These are phyloP conservation scores for Gymnocephalus cernua DNA, from an alignment of 2,113 vertebrate genomes.

Conservation along the genomic window DNA sequence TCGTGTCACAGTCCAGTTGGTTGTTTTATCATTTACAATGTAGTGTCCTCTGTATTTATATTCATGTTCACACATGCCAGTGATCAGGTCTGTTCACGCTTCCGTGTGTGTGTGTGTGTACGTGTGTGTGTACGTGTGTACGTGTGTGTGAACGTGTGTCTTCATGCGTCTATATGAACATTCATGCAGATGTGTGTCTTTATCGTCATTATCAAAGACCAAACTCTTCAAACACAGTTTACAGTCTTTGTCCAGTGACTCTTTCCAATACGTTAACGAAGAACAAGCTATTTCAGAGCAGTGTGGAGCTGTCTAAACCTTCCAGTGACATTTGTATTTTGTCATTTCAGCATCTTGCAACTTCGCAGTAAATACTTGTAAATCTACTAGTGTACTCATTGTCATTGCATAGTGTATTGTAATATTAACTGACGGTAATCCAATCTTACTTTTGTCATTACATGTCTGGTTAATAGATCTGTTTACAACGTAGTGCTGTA, in stretches of 20 bases:
- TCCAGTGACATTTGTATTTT: conserved; percentile 46
- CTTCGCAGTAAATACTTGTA: conserved; percentile 52
- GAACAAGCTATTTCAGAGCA: conserved; percentile 44
- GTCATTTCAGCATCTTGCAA: conserved; percentile 53
- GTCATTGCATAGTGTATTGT: conserved; percentile 60
- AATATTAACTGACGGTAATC: conserved; percentile 54
- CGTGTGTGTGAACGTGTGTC: too few species aligned
- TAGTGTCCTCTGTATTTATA: conserved; percentile 31
- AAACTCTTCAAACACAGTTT: conserved; percentile 58
- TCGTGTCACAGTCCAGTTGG: conserved; percentile 35
- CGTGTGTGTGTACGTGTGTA: conserved; percentile 3
- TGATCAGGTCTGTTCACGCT: conserved; percentile 27
- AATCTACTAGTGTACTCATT: conserved; percentile 53
- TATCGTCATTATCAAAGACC: conserved; percentile 34
- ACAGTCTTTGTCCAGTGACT: conserved; percentile 58
- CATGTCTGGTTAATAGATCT: conserved; percentile 70
- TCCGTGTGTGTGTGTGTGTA: not conserved
- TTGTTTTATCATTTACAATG: not conserved
- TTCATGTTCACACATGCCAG: conserved; percentile 38
- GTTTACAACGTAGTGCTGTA: conserved; percentile 76
- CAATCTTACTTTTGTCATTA: conserved; percentile 56
- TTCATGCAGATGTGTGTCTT: conserved; percentile 34
- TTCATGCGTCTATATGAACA: not conserved
- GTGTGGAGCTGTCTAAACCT: conserved; percentile 53
- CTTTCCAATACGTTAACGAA: conserved; percentile 18